A percentile compares a stretch with the other conserved stretches of the same genome.
phyloP scores from a whole-genome alignment of 1,140 invertebrate genomes.

The Ctenoplectra terminalis region DNA sequence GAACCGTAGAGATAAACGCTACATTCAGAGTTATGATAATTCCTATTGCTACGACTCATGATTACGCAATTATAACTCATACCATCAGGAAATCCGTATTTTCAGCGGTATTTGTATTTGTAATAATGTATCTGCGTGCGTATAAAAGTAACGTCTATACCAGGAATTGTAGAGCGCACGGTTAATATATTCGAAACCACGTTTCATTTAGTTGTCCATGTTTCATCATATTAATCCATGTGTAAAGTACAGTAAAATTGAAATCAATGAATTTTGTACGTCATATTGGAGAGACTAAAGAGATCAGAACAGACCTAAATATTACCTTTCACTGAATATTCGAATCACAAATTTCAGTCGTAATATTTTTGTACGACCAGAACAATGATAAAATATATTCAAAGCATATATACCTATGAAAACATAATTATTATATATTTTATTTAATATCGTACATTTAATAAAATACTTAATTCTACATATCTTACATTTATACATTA shows the following conservation, averaged over 20 bases:
- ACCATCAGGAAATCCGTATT: neutral
- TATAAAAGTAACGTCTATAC: neutral
- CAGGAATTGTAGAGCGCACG: too few species aligned
- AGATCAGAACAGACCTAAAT: neutral
- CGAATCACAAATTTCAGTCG: neutral
- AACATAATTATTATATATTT: too few species aligned
- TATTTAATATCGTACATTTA: too few species aligned
- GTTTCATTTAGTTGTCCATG: neutral
- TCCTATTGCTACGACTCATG: neutral
- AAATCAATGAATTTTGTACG: neutral
- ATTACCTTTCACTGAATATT: neutral
- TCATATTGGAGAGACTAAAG: neutral
- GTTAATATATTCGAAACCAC: neutral
- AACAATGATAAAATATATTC: too few species aligned
- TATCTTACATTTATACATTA: too few species aligned
- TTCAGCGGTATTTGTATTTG: neutral
- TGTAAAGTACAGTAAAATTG: neutral
- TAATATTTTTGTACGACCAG: too few species aligned
- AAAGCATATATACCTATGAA: too few species aligned
- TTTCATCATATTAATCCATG: too few species aligned
- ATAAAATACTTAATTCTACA: too few species aligned
- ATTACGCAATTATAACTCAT: neutral
- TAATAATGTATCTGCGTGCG: too few species aligned
- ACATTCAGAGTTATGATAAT: neutral
- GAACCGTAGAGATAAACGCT: neutral